Evolutionary conservation across 1,140 invertebrate species (phyloP), one percentile per base, ranked within the genome.

Genomic region (Hycleus phaleratus): DNA sequence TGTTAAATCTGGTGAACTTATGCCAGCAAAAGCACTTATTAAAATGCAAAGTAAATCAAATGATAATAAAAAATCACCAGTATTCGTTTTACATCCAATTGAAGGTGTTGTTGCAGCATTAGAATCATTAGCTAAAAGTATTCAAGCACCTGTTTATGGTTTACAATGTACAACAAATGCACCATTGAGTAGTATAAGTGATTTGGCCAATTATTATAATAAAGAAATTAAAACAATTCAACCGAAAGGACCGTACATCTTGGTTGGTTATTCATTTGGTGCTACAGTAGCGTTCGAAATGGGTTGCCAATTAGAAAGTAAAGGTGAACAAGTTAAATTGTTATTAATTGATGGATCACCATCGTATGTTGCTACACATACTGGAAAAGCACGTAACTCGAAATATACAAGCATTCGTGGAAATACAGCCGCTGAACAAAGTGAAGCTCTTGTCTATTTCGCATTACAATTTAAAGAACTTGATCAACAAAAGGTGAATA

Each of bases 251-350:
- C 92, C 94, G 0, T 96, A 93, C 77, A 82, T 83, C 18, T 73
- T 99, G 40, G 81, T 88, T 38, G 96, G 95, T 3, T 98, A 98
- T 74, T 98, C 95, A 0, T 98, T 92, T 74, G 96, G 96, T 46
- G 86, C 90, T 6, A 84, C 86, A 56, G 84, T 98, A 7, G 93
- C 90, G 3, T 92, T 95, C 70, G 96, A 98, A 78, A 97, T 98
- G 85, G 88, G 87, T 2, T 64, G 87, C 7, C 85, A 90, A 67
- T 72, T 97, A 26, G 91, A 97, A 72, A 76, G 78, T 56, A 70
- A 72, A 32, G 81, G 82, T 7, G 82, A 87, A 66, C 74, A 76
- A 26, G 78, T 81, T 0, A 76, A 78, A n/a, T 72, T 93, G n/a
- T 82, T 90, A 39, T 78, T 97, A 48, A 77, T 97, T 43, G 95